Base-by-base conservation (phyloP, 2,797 vertebrate genomes). In the Erpetoichthys calabaricus region DNA sequence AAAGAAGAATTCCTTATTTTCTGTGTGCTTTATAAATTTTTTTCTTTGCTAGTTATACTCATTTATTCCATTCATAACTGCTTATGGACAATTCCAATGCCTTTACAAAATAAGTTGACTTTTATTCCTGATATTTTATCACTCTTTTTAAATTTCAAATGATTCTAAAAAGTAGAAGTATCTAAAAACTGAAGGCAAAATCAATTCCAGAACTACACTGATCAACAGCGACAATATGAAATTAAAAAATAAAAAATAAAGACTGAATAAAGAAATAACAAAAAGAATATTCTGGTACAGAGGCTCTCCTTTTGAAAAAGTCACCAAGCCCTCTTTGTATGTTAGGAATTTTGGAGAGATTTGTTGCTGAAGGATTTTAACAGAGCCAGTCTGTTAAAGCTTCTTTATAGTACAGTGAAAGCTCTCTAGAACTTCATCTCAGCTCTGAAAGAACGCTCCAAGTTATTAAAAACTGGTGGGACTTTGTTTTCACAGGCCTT, bases 371-470 rank as follows among this genome's bases (percentile, higher is more conserved):
- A 70, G 64, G 67, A 62, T 74, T 68, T 66, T 69, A 88, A 92
- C 92, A 86, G 92, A 95, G 80, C 91, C 94, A 76, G 91, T 89
- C 91, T 76, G 89, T 87, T 91, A 88, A 78, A 79, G 66, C 74
- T 68, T 67, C 73, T 83, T 80, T 82, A 70, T 73, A 70, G 70
- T 73, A 64, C 66, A 71, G 72, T 62, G 67, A 71, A 67, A 63
- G 62, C 60, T 57, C 42, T 59, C 7, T n/a, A 47, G 50, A 60
- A 67, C 59, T 49, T 55, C 66, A 64, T 62, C 62, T 65, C 42
- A 47, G 47, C 68, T 70, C 74, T 49, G 67, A 72, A 73, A 78
- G 73, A 71, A 70, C 64, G 65, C 53, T 56, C 53, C 57, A 63
- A 65, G 62, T 63, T 65, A 73, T 63, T 68, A 72, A 64, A 67